phyloP scores from a whole-genome alignment of 2,888 invertebrate species.

The Julus scanicus region DNA sequence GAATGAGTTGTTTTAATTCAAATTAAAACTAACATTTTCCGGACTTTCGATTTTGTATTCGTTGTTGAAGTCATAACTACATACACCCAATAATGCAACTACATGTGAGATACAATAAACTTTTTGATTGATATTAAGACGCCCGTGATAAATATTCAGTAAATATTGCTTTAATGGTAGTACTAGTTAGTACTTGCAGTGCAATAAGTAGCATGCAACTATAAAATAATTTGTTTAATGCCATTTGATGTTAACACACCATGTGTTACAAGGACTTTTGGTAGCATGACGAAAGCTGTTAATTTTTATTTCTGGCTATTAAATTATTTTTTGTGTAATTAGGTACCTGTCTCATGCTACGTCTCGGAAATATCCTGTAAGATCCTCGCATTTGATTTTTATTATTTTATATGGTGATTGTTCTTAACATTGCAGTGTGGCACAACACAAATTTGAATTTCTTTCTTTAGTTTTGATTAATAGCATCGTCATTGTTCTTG shows the following conservation, averaged over 20 bases:
- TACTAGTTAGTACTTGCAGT: background rate
- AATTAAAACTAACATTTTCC: too few species aligned
- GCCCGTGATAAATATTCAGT: background rate
- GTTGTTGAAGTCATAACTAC: background rate
- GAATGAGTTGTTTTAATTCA: too few species aligned
- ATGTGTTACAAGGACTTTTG: constrained; percentile 7
- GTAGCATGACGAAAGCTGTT: background rate
- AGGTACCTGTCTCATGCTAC: too few species aligned
- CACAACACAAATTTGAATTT: too few species aligned
- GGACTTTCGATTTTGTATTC: too few species aligned
- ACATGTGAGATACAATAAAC: background rate
- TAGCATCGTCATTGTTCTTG: too few species aligned
- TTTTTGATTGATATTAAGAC: background rate
- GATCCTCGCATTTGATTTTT: too few species aligned
- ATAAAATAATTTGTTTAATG: background rate
- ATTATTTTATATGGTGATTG: too few species aligned
- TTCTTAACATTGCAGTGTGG: too few species aligned
- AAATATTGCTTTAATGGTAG: background rate
- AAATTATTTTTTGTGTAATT: background rate
- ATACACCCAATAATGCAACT: background rate
- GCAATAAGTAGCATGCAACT: background rate
- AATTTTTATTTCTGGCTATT: background rate
- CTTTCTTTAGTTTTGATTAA: too few species aligned
- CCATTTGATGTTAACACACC: background rate
- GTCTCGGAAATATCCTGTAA: too few species aligned